Base-by-base conservation (phyloP, 2,797 vertebrate species). In the Sebastes matsubarae region DNA sequence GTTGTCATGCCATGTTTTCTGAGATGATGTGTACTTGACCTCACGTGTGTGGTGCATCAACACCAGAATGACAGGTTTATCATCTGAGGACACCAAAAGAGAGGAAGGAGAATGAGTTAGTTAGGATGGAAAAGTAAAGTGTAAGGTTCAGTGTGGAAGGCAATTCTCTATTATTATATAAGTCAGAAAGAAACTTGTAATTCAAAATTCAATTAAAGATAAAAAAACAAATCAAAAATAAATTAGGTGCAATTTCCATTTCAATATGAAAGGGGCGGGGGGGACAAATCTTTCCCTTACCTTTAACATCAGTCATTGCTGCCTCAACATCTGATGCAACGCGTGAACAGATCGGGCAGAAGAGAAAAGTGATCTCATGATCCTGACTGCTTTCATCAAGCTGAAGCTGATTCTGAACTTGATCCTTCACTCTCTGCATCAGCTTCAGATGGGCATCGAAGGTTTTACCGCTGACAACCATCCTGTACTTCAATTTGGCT, bases 11-110 rank as follows among this genome's bases (percentile, higher is more conserved):
- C 12, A 18, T 4, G 16, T 5, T 66, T 0, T 74, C 1, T 6
- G 0, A 3, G 5, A 0, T 9, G 8, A 0, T 18, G 6, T 1
- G 3, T 0, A 0, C 3, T 1, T 54, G 13, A 8, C 0, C 1
- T 75, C 20, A 34, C 1, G 55, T 16, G 0, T 0, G 65, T 95
- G 90, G 38, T 95, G 81, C 91, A 94, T 93, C 72, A 93, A 34
- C 54, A 95, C 88, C 63, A 94, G 86, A 79, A 95, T 88, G 58
- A 90, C 25, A 24, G 83, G 83, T 76, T 79, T 80, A 8, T 70
- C 0, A 67, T 3, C 90, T 93, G 84, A 38, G 24, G 64, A 87
- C 12, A 72, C 1, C 1, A 57, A 78, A 25, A 67, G 11, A 77
- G 29, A 68, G 30, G 8, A 63, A 4, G 5, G 0, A 54, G 7